Evolutionary conservation across 2,113 vertebrate species (phyloP).

Genomic region (Microtus montanus): DNA sequence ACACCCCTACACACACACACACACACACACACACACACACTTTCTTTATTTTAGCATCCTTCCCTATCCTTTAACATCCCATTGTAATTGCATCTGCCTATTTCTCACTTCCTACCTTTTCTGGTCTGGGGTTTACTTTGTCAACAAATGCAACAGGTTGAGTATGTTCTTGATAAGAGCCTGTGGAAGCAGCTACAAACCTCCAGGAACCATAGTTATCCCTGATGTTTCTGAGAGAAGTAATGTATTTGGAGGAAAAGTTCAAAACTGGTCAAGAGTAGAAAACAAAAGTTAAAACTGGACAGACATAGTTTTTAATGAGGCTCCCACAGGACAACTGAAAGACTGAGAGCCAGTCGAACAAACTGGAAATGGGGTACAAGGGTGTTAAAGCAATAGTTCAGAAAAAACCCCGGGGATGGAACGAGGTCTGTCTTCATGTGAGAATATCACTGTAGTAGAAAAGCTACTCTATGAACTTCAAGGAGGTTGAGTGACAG

Average conservation of each 20-base stretch:
- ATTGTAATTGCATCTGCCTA: background rate
- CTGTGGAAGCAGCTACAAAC: background rate
- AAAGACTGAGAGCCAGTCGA: background rate
- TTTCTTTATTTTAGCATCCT: background rate
- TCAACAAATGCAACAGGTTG: background rate
- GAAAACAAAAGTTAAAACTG: background rate
- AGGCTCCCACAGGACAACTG: background rate
- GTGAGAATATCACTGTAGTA: background rate
- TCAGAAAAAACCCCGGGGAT: background rate
- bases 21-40: background rate
- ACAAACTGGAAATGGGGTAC: background rate
- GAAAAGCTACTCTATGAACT: background rate
- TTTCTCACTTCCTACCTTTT: background rate
- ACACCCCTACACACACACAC: background rate
- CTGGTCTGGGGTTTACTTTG: background rate
- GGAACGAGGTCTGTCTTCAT: background rate
- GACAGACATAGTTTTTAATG: background rate
- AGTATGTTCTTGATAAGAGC: background rate
- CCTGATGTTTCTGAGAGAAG: background rate
- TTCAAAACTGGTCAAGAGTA: background rate
- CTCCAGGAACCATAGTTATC: background rate
- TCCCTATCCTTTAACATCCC: background rate
- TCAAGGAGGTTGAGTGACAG: background rate
- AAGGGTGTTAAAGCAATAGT: background rate
- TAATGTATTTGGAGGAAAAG: background rate